These are phyloP conservation scores for Macrostomum cliftonense DNA, from an alignment of 2,888 invertebrate species.

Conservation along the genomic window DNA sequence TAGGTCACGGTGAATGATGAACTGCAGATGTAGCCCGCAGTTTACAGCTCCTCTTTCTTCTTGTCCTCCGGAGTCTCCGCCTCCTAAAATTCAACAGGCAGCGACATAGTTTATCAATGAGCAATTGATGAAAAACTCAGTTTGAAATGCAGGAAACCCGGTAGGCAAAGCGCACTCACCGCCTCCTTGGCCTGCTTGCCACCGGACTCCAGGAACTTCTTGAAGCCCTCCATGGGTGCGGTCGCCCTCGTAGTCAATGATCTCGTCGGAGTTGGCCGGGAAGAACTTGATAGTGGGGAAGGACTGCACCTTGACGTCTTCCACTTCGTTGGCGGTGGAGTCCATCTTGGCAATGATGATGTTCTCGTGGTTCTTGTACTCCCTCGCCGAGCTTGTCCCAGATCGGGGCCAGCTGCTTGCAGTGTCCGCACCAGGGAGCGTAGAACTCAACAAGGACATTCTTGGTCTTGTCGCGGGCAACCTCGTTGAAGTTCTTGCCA, in stretches of 20 bases:
- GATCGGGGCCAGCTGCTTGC: constrained; percentile 87
- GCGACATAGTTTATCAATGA: no score
- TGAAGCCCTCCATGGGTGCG: constrained; percentile 75
- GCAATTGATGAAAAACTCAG: no score
- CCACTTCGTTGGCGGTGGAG: constrained; percentile 87
- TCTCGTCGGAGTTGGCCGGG: constrained; percentile 67
- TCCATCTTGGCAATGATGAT: constrained; percentile 95
- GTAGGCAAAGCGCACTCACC: constrained; percentile 14
- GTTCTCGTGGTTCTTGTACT: constrained; percentile 58
- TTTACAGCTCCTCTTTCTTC: no score
- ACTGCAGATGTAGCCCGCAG: no score
- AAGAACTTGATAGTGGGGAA: constrained; percentile 53
- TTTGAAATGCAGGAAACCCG: no score
- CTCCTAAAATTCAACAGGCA: no score
- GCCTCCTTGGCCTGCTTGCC: constrained; percentile 44
- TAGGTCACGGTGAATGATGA: no score
- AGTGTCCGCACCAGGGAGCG: constrained; percentile 93
- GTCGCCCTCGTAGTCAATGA: constrained; percentile 78
- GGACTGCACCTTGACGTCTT: constrained; percentile 75
- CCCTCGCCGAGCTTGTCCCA: constrained; percentile 84
- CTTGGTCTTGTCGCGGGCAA: constrained; percentile 67
- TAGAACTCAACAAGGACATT: constrained; percentile 95
- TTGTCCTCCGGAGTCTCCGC: no score
- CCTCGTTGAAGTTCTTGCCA: constrained; percentile 79
- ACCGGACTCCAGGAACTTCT: constrained; percentile 76